Base-by-base conservation (phyloP, 2,113 vertebrate species). In the Podilymbus podiceps region DNA sequence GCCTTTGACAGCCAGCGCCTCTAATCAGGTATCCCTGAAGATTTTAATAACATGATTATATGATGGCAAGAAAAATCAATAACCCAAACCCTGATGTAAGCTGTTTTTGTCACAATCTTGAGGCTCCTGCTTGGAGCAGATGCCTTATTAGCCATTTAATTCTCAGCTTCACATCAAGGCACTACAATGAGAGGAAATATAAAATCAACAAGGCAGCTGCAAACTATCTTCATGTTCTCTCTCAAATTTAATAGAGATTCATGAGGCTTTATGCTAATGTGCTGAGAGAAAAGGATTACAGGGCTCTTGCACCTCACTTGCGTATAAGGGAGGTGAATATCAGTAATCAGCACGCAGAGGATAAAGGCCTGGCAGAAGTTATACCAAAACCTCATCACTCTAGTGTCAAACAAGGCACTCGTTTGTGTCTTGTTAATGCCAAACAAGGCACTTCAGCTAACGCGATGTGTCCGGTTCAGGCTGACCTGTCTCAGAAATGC, bases 191-290 rank as follows among this genome's bases (percentile, higher is more conserved):
- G 78, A 88, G 52, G 68, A 93, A 93, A 96, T 90, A 95, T 28
- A 90, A 95, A 93, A 93, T 93, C 93, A 93, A 94, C 95, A 93
- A 87, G 96, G 90, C 92, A 96, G 85, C 93, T 96, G 95, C 79
- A 90, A 93, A 96, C 86, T 60, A 80, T 68, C 93, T 77, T 88
- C 88, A 38, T 81, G 90, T 96, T 97, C 83, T 72, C 68, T 38
- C 88, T 90, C 92, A 93, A 84, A 95, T 93, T 96, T 92, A 95
- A 94, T 89, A 94, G 95, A 93, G 93, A 96, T 96, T 95, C 93
- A 96, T 80, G 93, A 96, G 67, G 88, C 93, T 96, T 92, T 95
- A 78, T 56, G 60, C 79, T 94, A 72, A 95, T 58, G 76, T 47
- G 60, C 86, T 30, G 72, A 78, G 47, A 92, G 69, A 71, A 93